Evolutionary conservation across 2,797 vertebrate genomes (phyloP), one percentile per base, ranked within the genome.

Genomic region (Miichthys miiuy): DNA sequence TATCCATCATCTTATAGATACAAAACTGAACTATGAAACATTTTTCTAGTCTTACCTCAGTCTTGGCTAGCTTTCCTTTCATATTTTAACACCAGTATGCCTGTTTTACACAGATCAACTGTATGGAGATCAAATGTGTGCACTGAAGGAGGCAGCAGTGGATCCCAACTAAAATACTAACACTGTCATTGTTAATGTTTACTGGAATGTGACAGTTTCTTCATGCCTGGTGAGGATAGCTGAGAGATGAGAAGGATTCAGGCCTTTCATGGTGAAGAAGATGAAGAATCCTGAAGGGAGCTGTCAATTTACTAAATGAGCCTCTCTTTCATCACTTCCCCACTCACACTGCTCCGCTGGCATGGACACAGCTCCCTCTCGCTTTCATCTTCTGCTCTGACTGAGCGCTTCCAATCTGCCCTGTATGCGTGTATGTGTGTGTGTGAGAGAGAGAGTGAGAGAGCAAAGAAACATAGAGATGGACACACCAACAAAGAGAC

Each of bases 301-400:
- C 90, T 90, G 87, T 93, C 92, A 92, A 84, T 90, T 92, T 84
- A 81, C 84, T 83, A 92, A 92, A 93, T 85, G 84, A 92, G 89
- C 75, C 74, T 80, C 82, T 86, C 89, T 92, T 93, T 92, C 87
- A 91, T 92, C 89, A 82, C 81, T 82, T 84, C 72, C 84, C 80
- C 81, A 79, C 90, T 90, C 84, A 23, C 75, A 70, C 66, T 60
- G 87, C 74, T 87, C 66, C 7, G 62, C 87, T 92, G 91, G 89
- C 90, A 87, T 66, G 83, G 89, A 88, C 83, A 69, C 85, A 69
- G 81, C 75, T 91, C 80, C 56, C 77, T 82, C 77, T 84, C 47
- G n/a, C 89, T 93, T 92, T 93, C 85, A 92, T 93, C 88, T 85
- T 76, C 47, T 73, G 66, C 85, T 87, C 80, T 79, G 76, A 83